These are phyloP conservation scores for Minunthozetes semirufus DNA, from an alignment of 2,888 invertebrate genomes.

Conservation along the genomic window DNA sequence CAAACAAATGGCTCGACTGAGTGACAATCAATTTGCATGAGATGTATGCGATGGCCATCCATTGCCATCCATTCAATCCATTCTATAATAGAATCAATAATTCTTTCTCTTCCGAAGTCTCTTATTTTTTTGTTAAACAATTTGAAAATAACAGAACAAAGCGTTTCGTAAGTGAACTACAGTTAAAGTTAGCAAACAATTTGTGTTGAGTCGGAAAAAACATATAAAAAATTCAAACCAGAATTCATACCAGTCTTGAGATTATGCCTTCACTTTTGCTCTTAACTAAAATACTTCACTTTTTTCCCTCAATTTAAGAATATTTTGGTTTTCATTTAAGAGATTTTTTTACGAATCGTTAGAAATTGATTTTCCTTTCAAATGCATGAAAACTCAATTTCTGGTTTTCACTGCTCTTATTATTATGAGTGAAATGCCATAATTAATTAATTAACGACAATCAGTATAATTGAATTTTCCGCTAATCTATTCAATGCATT, in stretches of 20 bases:
- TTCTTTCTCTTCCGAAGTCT: background rate
- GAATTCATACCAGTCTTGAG: background rate
- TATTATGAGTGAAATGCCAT: background rate
- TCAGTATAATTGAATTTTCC: background rate
- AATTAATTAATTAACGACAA: slow-evolving; percentile 3
- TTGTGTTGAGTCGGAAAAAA: background rate
- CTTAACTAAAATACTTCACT: background rate
- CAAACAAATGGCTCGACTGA: slow-evolving; percentile 4
- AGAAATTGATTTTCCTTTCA: slow-evolving; percentile 2
- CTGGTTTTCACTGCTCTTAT: background rate
- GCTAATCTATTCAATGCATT: background rate
- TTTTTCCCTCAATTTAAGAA: background rate
- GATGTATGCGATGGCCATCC: background rate
- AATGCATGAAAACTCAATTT: background rate
- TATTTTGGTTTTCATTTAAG: background rate
- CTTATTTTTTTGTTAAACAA: background rate
- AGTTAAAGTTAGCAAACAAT: background rate
- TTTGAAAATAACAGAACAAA: background rate
- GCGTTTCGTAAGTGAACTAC: background rate
- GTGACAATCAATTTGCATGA: slow-evolving; percentile 17
- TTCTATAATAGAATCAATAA: background rate
- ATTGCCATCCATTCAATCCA: background rate
- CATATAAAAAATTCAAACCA: background rate
- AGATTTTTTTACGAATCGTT: background rate
- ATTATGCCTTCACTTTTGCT: background rate